Conservation (phyloP, 1,140 invertebrate genomes). For the Panagrolaimus sp. region DNA sequence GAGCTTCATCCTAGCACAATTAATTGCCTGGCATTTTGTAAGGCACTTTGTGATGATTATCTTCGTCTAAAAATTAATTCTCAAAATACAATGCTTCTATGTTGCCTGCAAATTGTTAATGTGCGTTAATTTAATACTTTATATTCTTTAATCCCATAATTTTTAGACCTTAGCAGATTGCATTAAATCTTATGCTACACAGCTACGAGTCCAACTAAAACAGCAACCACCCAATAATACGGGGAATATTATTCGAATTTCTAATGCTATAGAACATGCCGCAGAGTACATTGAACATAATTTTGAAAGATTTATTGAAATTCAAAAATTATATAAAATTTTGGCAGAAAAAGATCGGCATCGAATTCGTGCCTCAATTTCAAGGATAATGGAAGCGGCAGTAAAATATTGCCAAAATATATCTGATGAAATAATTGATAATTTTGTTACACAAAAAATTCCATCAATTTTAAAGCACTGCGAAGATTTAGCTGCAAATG, state of each 20-base stretch:
- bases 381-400: not conserved
- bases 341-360: constrained; percentile 7
- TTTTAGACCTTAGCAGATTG: constrained; percentile 32
- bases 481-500: constrained; percentile 20
- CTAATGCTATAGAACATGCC: constrained; percentile 39
- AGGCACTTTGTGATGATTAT: constrained; percentile 39
- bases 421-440: not conserved
- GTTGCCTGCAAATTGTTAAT: constrained; percentile 24
- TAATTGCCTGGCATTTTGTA: constrained; percentile 40
- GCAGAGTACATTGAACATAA: constrained; percentile 20
- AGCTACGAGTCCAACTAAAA: constrained; percentile 17
- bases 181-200: constrained; percentile 23
- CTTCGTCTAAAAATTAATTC: constrained; percentile 20
- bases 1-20: constrained; percentile 34
- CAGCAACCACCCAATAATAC: constrained; percentile 20
- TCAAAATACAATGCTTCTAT: constrained; percentile 23
- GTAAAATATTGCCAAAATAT: not conserved
- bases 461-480: constrained; percentile 17
- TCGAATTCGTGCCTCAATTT: constrained; percentile 16
- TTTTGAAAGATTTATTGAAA: constrained; percentile 32
- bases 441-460: not conserved
- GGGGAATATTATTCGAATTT: constrained; percentile 27
- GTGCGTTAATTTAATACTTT: not conserved
- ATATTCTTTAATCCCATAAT: not conserved
- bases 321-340: constrained; percentile 17